Conservation (phyloP, 64 coral and sea anemone genomes). For the Stichodactyla mertensii region DNA sequence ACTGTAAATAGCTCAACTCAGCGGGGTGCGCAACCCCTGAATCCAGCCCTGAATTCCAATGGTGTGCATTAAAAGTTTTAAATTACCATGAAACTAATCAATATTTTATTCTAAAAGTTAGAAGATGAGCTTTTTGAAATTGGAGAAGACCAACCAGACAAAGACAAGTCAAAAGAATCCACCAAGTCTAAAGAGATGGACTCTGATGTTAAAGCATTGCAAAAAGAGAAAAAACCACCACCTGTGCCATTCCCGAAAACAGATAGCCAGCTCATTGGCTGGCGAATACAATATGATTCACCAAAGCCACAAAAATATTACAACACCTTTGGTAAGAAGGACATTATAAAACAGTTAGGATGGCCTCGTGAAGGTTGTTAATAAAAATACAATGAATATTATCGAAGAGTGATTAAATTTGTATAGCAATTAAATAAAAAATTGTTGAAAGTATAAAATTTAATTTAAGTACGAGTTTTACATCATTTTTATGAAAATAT, state of each 20-base stretch:
- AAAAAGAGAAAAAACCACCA: background rate
- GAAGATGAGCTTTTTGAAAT: background rate
- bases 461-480: too few relatives aligned
- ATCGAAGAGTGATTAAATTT: background rate
- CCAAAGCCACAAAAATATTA: background rate
- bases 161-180: background rate
- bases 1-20: too few relatives aligned
- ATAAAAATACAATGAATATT: background rate
- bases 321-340: background rate
- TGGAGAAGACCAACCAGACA: background rate
- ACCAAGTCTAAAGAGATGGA: background rate
- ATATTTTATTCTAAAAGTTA: background rate
- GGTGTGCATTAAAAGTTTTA: too few relatives aligned
- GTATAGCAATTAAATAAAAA: background rate
- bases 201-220: too few relatives aligned
- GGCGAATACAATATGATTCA: background rate
- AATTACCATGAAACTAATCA: too few relatives aligned
- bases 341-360: conserved; percentile 12
- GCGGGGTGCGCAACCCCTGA: too few relatives aligned
- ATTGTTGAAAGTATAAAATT: background rate
- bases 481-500: too few relatives aligned
- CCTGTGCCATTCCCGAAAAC: background rate
- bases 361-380: conserved; percentile 12
- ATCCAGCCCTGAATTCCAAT: too few relatives aligned
- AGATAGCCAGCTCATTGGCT: conserved; percentile 22